Evolutionary conservation across 2,888 invertebrate species (phyloP), one percentile per base, ranked within the genome.

Genomic region (Drepana falcataria): DNA sequence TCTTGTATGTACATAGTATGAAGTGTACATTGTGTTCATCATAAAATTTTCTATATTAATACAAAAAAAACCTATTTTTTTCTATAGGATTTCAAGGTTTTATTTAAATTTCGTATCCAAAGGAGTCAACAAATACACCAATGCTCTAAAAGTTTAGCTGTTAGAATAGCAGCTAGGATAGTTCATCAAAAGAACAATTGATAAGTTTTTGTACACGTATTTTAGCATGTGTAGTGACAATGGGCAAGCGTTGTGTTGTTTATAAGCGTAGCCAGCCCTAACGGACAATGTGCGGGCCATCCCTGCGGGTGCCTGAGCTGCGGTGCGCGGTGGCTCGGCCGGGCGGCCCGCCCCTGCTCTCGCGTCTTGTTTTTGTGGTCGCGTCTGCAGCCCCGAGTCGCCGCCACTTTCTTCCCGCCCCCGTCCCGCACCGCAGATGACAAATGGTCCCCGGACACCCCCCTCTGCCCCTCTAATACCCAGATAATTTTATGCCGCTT

Each of bases 311-410:
- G 75, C 77, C 77, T 72, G 78, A 65, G 64, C 71, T 55, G 69
- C 73, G 75, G 73, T 68, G 76, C 69, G 75, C 78, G 78, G 75
- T 75, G 79, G 81, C 79, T 77, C 64, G 61, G 44, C 44, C 44
- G 44, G 44, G 70, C 71, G 75, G 75, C 79, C 85, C 85, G 84
- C 85, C 86, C 85, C 79, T 79, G 80, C 77, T 77, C 78, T 75
- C 77, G 82, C 81, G 81, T 81, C 86, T 83, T 87, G 90, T 90
- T 91, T 90, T 89, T 89, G 89, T 83, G 87, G 84, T 79, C 87
- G 84, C 88, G 89, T 87, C 90, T 90, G 89, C 87, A 82, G 84
- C 83, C 83, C 83, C 83, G 83, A 81, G 81, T 81, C 83, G 82
- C 83, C 83, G 80, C 75, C 78, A 77, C 81, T 81, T 81, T 82